phyloP scores from a whole-genome alignment of 2,797 vertebrate species.

The Merluccius polli region DNA sequence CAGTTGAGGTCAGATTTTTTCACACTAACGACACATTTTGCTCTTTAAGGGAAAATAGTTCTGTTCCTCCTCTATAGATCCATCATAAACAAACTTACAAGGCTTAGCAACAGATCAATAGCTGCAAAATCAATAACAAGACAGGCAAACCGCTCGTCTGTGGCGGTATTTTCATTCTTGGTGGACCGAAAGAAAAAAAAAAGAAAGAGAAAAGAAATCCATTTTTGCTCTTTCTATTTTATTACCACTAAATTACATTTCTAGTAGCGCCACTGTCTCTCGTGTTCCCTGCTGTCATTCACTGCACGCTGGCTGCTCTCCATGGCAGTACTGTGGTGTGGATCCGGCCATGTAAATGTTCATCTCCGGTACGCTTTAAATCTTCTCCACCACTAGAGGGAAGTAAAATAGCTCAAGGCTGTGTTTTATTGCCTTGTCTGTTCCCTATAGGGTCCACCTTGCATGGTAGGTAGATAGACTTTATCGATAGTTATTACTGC shows the following conservation, averaged over 20 bases:
- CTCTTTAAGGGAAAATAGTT: constrained; percentile 45
- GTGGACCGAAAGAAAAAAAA: constrained; percentile 17
- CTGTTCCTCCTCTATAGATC: constrained; percentile 43
- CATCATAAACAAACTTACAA: constrained; percentile 61
- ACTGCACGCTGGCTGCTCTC: constrained; percentile 25
- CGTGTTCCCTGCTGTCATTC: constrained; percentile 30
- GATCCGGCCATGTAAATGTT: constrained; percentile 7
- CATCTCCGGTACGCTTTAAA: neutral
- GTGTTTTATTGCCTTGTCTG: neutral
- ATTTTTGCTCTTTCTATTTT: constrained; percentile 36
- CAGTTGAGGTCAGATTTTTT: constrained; percentile 22
- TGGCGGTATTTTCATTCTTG: constrained; percentile 43
- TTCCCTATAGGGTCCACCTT: neutral
- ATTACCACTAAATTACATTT: constrained; percentile 59
- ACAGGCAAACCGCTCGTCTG: constrained; percentile 40
- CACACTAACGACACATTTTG: constrained; percentile 45
- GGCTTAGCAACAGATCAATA: constrained; percentile 62
- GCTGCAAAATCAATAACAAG: constrained; percentile 46
- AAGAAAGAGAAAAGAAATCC: constrained; percentile 36
- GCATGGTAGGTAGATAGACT: neutral
- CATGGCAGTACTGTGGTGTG: constrained; percentile 6
- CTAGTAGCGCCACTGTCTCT: constrained; percentile 39
- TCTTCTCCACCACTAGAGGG: constrained; percentile 23
- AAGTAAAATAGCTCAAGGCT: constrained; percentile 21
- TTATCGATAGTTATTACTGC: neutral